phyloP scores from a whole-genome alignment of 2,113 vertebrate genomes.

The Sylvietta virens region DNA sequence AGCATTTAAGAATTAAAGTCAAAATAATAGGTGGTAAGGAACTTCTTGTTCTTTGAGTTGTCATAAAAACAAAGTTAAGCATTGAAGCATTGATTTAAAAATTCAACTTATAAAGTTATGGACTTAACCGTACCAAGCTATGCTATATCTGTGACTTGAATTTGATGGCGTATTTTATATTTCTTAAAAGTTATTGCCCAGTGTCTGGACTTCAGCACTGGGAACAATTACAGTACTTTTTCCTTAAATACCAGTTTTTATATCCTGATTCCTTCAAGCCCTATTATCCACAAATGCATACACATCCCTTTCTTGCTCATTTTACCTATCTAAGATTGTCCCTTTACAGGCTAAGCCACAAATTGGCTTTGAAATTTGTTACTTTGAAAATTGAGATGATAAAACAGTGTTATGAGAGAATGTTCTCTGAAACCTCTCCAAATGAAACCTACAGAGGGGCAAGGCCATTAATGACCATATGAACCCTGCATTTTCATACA shows the following conservation, averaged over 20 bases:
- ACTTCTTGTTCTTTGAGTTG: neutral
- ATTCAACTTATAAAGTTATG: neutral
- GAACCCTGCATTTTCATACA: neutral
- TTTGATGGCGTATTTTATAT: neutral
- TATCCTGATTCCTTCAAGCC: neutral
- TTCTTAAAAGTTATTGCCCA: neutral
- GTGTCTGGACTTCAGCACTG: neutral
- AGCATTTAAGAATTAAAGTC: neutral
- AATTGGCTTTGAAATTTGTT: neutral
- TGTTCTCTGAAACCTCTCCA: neutral
- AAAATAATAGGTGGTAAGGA: neutral
- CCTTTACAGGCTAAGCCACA: neutral
- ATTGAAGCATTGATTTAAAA: neutral
- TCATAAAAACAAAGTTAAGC: neutral
- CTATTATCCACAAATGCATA: neutral
- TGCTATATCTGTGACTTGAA: neutral
- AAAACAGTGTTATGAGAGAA: neutral
- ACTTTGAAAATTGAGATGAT: neutral
- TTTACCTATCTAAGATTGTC: neutral
- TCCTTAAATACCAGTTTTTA: neutral
- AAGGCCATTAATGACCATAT: neutral
- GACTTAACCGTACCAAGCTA: neutral
- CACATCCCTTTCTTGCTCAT: neutral
- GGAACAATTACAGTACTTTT: neutral
- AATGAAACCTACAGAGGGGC: neutral